Conservation (phyloP, 2,113 vertebrate genomes). For the Phylloscopus whistleri region DNA sequence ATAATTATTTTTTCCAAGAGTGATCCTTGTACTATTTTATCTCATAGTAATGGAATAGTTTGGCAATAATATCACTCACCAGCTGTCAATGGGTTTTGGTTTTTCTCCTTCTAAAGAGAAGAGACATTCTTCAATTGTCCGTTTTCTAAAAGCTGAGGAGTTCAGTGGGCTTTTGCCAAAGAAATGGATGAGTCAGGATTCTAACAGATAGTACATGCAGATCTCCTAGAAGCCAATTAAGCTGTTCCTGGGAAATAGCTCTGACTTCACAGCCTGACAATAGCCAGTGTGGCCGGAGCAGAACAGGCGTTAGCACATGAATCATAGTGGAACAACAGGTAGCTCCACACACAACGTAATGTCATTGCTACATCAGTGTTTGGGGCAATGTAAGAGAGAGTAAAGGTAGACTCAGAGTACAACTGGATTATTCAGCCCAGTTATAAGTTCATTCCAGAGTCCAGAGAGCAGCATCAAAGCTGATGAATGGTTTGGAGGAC, state of each 20-base stretch:
- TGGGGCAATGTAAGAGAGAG: neutral
- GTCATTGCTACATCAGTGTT: neutral
- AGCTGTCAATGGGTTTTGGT: rapidly evolving
- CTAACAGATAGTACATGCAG: conserved; percentile 24
- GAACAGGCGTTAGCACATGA: neutral
- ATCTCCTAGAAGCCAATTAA: neutral
- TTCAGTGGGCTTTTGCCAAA: neutral
- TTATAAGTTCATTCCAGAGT: neutral
- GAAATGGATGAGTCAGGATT: conserved; percentile 1
- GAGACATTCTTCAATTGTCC: neutral
- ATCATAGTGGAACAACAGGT: neutral
- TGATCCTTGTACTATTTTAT: neutral
- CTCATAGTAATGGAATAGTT: neutral
- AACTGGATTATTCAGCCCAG: neutral
- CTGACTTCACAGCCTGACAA: conserved; percentile 5
- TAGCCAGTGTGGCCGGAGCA: rapidly evolving
- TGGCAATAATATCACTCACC: neutral
- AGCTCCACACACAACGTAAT: neutral
- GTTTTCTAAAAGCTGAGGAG: neutral
- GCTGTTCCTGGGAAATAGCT: neutral
- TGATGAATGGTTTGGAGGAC: neutral
- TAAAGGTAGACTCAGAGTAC: neutral
- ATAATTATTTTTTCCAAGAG: neutral
- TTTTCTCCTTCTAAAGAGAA: neutral
- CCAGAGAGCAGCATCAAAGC: neutral